Evolutionary conservation across 2,888 invertebrate species (phyloP).

Genomic region (Dasypolia templi): DNA sequence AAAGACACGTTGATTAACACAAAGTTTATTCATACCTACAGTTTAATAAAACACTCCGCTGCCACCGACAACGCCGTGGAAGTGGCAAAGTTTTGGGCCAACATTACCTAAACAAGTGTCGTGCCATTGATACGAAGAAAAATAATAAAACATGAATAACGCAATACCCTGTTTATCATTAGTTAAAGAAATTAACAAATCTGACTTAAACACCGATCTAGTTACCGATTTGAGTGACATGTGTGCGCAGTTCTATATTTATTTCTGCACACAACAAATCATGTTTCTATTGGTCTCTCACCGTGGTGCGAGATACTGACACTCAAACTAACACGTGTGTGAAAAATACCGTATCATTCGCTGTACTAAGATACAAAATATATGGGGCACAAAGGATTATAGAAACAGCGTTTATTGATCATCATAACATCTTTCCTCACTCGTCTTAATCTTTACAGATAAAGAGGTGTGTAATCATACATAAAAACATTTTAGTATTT

Average conservation of each 20-base stretch:
- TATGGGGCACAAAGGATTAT: background rate
- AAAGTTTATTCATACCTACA: too few species aligned
- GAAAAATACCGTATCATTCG: background rate
- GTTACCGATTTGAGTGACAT: background rate
- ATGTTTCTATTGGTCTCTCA: background rate
- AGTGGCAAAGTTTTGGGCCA: too few species aligned
- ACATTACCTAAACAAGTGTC: too few species aligned
- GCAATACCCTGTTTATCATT: too few species aligned
- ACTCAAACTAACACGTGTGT: background rate
- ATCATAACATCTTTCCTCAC: background rate
- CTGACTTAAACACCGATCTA: background rate
- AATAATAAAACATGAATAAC: too few species aligned
- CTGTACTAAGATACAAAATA: background rate
- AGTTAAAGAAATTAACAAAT: too few species aligned
- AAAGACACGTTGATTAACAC: background rate
- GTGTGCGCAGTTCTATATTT: constrained; percentile 8
- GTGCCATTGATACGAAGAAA: too few species aligned
- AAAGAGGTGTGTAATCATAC: background rate
- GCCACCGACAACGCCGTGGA: too few species aligned
- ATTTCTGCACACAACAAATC: constrained; percentile 3
- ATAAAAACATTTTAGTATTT: too few species aligned
- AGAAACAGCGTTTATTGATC: background rate
- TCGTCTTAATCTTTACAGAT: background rate
- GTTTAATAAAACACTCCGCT: too few species aligned
- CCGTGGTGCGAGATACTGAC: background rate